phyloP scores from a whole-genome alignment of 2,113 vertebrate species.

The Plecturocebus donacophilus region DNA sequence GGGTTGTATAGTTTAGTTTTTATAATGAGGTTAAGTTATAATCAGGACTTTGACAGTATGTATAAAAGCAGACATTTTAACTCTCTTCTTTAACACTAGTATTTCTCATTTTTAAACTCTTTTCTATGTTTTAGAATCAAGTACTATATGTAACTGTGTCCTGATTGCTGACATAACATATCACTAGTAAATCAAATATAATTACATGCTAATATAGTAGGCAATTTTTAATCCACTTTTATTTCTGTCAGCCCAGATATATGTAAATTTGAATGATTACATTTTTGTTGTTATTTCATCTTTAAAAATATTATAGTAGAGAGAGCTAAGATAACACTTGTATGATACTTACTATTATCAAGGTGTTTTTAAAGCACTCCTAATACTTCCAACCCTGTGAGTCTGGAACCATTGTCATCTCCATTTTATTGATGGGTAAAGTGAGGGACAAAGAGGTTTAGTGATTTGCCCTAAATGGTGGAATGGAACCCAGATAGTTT shows the following conservation, averaged over 20 bases:
- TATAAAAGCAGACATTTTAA: not conserved
- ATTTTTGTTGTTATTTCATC: not conserved
- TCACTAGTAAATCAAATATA: slow-evolving; percentile 24
- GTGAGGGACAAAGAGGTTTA: not conserved
- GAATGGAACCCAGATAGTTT: not conserved
- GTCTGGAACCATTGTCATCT: not conserved
- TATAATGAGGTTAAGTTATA: not conserved
- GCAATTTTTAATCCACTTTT: slow-evolving; percentile 45
- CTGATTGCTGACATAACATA: slow-evolving; percentile 12
- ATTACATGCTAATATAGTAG: slow-evolving; percentile 39
- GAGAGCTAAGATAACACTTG: not conserved
- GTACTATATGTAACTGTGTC: not conserved
- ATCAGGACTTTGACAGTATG: not conserved
- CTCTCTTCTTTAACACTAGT: not conserved
- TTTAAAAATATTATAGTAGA: slow-evolving; percentile 13
- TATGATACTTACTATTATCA: not conserved
- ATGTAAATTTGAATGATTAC: not conserved
- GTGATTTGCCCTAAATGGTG: not conserved
- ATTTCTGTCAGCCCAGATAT: slow-evolving; percentile 30
- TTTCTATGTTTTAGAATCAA: slow-evolving; percentile 18
- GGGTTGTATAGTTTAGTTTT: not conserved
- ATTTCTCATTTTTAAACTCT: slow-evolving; percentile 14
- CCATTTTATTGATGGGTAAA: not conserved
- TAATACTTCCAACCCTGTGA: not conserved
- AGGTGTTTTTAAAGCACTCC: not conserved